Evolutionary conservation across 2,888 invertebrate species (phyloP), one percentile per base, ranked within the genome.

Genomic region (Pyrrhia umbra): DNA sequence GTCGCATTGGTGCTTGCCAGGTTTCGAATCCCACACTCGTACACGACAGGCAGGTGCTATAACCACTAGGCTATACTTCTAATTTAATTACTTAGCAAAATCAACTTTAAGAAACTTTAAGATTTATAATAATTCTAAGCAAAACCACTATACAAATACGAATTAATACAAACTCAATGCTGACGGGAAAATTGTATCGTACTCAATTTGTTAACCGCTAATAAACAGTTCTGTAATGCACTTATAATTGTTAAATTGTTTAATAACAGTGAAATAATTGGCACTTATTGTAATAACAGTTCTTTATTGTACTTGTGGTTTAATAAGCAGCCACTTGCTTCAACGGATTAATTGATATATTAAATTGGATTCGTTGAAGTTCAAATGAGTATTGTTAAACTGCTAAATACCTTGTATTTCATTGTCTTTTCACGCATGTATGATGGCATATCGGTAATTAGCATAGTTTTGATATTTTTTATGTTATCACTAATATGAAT

Each of bases 191-290:
- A 60, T 73, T 73, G 52, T 46, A 27, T 47, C 13, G 6, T n/a
- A 55, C 40, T 16, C 43, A 50, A 67, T 67, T 74, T 66, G 75
- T 66, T 25, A 60, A 15, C 40, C 20, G 39, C 21, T 51, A 56
- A 64, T 72, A 62, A 16, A 50, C 13, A 50, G 20, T 21, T 54
- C 43, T 34, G 21, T 79, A 77, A 79, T 83, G 58, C 23, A 52
- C 68, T 80, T 77, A 78, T 82, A 83, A 82, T 81, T 77, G 62
- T 73, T 71, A 66, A 82, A 82, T 83, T 79, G 73, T 72, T 74
- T 73, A 77, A 79, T 81, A 68, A 47, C 61, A 65, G 47, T 21
- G 4, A 47, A 64, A 64, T 75, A 72, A 72, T 75, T 61, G 59
- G 16, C 25, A 27, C 27, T 62, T 56, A 46, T 52, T 46, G n/a